Evolutionary conservation across 2,888 invertebrate genomes (phyloP), one percentile per base, ranked within the genome.

Genomic region (Lithophane socia): DNA sequence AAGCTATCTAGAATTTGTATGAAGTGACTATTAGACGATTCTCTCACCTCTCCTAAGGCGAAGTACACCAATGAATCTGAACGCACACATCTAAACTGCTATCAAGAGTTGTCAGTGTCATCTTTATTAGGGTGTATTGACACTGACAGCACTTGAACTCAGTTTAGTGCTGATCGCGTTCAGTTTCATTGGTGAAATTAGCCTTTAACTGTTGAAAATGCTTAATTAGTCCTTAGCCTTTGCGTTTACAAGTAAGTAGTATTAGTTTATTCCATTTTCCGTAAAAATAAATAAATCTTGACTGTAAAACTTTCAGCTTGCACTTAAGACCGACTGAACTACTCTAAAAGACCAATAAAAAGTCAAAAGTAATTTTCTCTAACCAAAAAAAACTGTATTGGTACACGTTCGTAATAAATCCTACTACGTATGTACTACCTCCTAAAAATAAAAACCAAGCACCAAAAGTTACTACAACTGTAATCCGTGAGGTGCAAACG

Each of bases 381-480:
- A 18, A 29, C 29, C 56, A 10, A 16, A 61, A 47, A 37, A 37
- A 44, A 4, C 0, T 10, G 37, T 10, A 47, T 7, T 5, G 5
- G 5, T 37, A 18, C n/a, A 66, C 13, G 21, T 68, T 24, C 2
- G 10, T 42, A 67, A 63, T 56, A 61, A 82, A 79, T 56, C 42
- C 24, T 3, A 24, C 16, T 18, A 44, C 47, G 16, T 29, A 42
- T 47, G 16, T 29, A 42, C 18, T 42, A n/a, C n/a, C n/a, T 44
- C n/a, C 5, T 77, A 37, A 69, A 72, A 56, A 64, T 24, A 77
- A 82, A 77, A 47, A 49, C 70, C 24, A 68, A 70, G 21, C 12
- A 16, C 18, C 10, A 12, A 21, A 61, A 37, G n/a, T 60, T 29
- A 58, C 56, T n/a, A 64, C 42, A 73, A 29, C 37, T 49, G 16